Evolutionary conservation across 1,140 invertebrate species (phyloP), one percentile per base, ranked within the genome.

Genomic region (Halictus rubicundus): DNA sequence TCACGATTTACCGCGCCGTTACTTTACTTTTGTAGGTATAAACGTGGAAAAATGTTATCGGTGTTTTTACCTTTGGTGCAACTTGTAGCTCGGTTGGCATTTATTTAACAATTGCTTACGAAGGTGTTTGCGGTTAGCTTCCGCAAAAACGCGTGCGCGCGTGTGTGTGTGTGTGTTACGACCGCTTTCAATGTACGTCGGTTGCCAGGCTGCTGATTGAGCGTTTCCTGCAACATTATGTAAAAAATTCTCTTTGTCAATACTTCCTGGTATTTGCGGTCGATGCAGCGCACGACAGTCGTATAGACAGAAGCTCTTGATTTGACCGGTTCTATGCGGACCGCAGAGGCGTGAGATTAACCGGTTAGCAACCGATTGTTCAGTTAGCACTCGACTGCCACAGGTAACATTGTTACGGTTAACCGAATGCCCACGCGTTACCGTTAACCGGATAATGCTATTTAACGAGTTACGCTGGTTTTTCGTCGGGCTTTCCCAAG

Each of bases 351-450:
- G 16, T 21, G 14, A 4, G 25, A 61, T 61, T 27, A 27, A 61
- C 25, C 25, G 25, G 25, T 61, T 61, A 61, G 60, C 60, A 61
- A 61, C 60, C 60, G 60, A 63, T 63, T 37, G 60, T 63, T 37
- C 16, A 32, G 60, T 9, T 37, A 63, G 60, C 60, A 63, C 27
- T 37, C 27, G 27, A 7, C 23, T 2, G 19, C 60, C 60, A 21
- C 27, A 27, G 60, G 27, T 37, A 21, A 63, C 16, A 25, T 10
- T 16, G 60, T 63, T 63, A 63, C 60, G 60, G 60, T 63, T 37
- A 63, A 63, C 60, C 60, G 60, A 37, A 63, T 63, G 16, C 27
- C 4, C 60, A 9, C 27, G 27, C 60, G 14, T 37, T 63, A 63
- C 60, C 60, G 60, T 63, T 63, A 63, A 63, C 27, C 27, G 27